Evolutionary conservation across 2,113 vertebrate species (phyloP).

Genomic region (Psittacus erithacus): DNA sequence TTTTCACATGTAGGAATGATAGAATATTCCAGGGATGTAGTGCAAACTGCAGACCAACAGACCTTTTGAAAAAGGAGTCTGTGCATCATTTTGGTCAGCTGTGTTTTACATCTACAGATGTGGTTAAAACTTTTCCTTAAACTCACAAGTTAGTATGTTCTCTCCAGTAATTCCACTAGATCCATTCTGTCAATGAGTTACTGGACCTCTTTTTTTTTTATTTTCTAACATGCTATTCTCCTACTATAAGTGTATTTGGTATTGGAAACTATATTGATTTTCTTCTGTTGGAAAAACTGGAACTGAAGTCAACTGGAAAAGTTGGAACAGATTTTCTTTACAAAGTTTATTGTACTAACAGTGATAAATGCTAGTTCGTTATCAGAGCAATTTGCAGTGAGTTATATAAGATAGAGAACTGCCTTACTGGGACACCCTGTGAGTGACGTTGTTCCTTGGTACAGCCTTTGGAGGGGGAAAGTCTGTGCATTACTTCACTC

Average conservation of each 20-base stretch:
- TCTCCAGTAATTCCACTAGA: background rate
- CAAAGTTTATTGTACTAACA: background rate
- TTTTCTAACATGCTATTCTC: background rate
- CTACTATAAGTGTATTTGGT: background rate
- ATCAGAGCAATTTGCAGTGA: background rate
- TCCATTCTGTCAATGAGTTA: background rate
- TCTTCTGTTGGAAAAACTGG: background rate
- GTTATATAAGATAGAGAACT: background rate
- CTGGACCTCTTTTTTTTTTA: background rate
- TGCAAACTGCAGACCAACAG: background rate
- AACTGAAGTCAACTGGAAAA: background rate
- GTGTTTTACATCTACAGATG: background rate
- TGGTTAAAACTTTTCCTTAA: background rate
- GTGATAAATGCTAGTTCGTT: background rate
- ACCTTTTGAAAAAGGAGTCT: background rate
- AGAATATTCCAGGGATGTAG: background rate
- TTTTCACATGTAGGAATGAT: background rate
- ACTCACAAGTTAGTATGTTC: background rate
- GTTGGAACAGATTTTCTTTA: background rate
- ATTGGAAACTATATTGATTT: background rate
- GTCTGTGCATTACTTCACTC: background rate
- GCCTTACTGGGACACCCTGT: background rate
- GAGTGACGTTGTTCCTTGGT: background rate
- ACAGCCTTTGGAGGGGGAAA: background rate
- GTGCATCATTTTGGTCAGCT: background rate